phyloP scores from a whole-genome alignment of 2,888 invertebrate species.

The Antitype chi region DNA sequence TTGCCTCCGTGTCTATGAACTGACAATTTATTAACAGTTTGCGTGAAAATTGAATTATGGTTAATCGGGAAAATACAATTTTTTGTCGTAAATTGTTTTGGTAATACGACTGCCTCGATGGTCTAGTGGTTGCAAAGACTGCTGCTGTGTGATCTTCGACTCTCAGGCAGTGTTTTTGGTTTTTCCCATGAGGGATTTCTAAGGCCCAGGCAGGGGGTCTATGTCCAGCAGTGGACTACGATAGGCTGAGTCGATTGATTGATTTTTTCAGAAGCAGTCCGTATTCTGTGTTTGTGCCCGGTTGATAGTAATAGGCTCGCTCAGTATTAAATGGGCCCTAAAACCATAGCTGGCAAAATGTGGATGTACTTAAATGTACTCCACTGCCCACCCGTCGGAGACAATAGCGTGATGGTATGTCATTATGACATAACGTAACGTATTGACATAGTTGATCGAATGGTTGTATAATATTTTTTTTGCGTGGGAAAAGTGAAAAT shows the following conservation, averaged over 20 bases:
- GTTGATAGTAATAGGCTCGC: background rate
- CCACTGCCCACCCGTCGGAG: too few species aligned
- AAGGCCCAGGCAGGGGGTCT: too few species aligned
- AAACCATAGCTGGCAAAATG: background rate
- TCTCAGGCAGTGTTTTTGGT: background rate
- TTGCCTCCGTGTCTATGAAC: constrained; percentile 69
- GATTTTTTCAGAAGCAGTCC: background rate
- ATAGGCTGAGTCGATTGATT: too few species aligned
- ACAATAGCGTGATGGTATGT: background rate
- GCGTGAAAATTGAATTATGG: constrained; percentile 45
- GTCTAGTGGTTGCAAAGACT: background rate
- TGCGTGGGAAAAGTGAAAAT: constrained; percentile 2
- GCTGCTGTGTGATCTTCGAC: background rate
- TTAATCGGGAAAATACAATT: constrained; percentile 21
- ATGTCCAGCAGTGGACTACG: too few species aligned
- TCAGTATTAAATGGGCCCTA: background rate
- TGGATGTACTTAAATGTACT: background rate
- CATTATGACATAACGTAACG: background rate
- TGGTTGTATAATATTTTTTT: constrained; percentile 16
- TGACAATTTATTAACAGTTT: constrained; percentile 64
- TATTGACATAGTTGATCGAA: constrained; percentile 14
- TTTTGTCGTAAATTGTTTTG: background rate
- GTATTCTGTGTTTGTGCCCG: too few species aligned
- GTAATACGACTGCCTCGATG: background rate
- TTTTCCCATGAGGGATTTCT: too few species aligned